Base-by-base conservation (phyloP, 2,888 invertebrate genomes). In the Rhagium mordax region DNA sequence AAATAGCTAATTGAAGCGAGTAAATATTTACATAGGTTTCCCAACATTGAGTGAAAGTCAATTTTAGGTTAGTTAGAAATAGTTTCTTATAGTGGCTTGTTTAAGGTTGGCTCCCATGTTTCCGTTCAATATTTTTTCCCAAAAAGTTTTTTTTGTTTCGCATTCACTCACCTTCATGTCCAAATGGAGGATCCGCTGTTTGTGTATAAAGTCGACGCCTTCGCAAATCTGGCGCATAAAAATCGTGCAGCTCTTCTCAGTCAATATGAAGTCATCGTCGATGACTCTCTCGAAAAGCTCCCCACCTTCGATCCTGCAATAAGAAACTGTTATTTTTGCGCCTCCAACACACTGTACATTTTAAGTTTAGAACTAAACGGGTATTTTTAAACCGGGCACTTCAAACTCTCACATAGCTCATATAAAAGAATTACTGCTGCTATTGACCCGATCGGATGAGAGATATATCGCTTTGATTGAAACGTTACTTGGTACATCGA, bases 191-290 rank as follows among this genome's bases (percentile, higher is more conserved):
- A 99, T 97, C 83, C 96, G 95, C 88, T 97, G 96, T 72, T 94
- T 93, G 86, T 99, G 99, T 84, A 99, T 98, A 86, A 98, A 99
- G 85, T 96, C 95, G 78, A 99, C 95, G 24, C 98, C 99, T 87
- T 99, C 98, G 88, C 98, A 98, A 78, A 99, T 98, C 89, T 99
- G 99, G 48, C 98, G 90, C 92, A 99, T 96, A 87, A 99, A 99
- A 74, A 98, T 95, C 0, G 97, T 95, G 87, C 98, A 99, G 6
- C 98, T 96, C 77, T 96, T 93, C 88, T 99, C 99, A 0, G 99
- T 99, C 78, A 99, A 90, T 70, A 99, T 93, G 86, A 99, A 99
- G 88, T 98, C 98, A 85, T 99, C 99, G 84, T 98, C 98, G 76
- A 99, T 98, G 21, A 99, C 98, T 67, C 99, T 92, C 88, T 99